Evolutionary conservation across 2,113 vertebrate genomes (phyloP).

Genomic region (Urocitellus parryii): DNA sequence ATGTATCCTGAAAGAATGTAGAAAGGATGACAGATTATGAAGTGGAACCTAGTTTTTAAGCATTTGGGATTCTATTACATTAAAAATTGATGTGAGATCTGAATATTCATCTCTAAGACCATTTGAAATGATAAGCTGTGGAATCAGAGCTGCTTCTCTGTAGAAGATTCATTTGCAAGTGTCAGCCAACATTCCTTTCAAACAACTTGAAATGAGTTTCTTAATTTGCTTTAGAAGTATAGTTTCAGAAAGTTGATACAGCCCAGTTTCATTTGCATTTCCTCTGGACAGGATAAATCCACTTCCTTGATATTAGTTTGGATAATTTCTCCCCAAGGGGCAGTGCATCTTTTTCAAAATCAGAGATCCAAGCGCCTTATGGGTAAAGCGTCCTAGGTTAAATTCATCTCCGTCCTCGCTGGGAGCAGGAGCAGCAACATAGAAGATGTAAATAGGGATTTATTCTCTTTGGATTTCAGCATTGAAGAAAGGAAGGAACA

Average conservation of each 20-base stretch:
- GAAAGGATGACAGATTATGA: slow-evolving; percentile 71
- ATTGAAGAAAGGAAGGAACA: not conserved
- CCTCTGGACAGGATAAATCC: slow-evolving; percentile 65
- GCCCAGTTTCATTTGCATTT: slow-evolving; percentile 72
- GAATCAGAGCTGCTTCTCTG: slow-evolving; percentile 61
- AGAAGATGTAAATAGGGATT: slow-evolving; percentile 45
- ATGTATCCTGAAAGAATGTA: slow-evolving; percentile 73
- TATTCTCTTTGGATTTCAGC: slow-evolving; percentile 30
- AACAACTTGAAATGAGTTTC: slow-evolving; percentile 61
- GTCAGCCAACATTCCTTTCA: slow-evolving; percentile 67
- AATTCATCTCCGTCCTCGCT: slow-evolving; percentile 58
- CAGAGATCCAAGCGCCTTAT: slow-evolving; percentile 30
- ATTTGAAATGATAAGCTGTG: slow-evolving; percentile 68
- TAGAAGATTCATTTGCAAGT: slow-evolving; percentile 74
- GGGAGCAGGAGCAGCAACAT: not conserved
- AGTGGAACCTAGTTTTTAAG: slow-evolving; percentile 75
- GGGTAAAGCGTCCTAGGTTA: slow-evolving; percentile 59
- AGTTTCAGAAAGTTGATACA: slow-evolving; percentile 73
- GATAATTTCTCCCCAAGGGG: slow-evolving; percentile 68
- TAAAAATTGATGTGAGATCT: slow-evolving; percentile 69
- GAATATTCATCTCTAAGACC: slow-evolving; percentile 74
- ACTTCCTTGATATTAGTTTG: slow-evolving; percentile 63
- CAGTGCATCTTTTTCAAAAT: slow-evolving; percentile 62
- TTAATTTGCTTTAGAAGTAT: slow-evolving; percentile 74
- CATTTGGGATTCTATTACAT: slow-evolving; percentile 71